Conservation (phyloP, 2,888 invertebrate species). For the Drosophila incognita region DNA sequence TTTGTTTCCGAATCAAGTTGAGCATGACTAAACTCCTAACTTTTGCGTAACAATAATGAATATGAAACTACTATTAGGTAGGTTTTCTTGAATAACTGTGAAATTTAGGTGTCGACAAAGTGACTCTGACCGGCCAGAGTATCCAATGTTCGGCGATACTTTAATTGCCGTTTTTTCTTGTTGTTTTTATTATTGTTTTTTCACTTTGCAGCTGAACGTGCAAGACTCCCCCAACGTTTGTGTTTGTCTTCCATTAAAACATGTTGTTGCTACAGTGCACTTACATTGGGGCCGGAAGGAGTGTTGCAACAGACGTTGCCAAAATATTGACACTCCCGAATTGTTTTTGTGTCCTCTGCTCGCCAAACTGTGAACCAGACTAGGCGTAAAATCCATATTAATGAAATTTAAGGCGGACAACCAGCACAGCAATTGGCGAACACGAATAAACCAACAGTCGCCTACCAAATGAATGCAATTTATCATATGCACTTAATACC, state of each 20-base stretch:
- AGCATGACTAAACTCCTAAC: not conserved
- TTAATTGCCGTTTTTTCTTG: conserved; percentile 17
- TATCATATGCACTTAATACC: conserved; percentile 12
- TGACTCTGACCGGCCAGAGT: not conserved
- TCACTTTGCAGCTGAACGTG: conserved; percentile 14
- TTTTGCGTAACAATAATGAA: not conserved
- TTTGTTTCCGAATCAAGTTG: not conserved
- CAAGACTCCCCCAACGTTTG: conserved; percentile 9
- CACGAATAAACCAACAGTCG: conserved; percentile 13
- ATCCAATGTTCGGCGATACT: not conserved
- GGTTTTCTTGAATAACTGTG: not conserved
- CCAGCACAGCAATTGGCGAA: conserved; percentile 14
- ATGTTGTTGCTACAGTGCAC: conserved; percentile 43
- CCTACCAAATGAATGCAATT: conserved; percentile 41
- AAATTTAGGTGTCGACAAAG: not conserved
- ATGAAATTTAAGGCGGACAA: conserved; percentile 55
- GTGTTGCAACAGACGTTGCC: conserved; percentile 40
- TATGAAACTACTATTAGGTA: not conserved
- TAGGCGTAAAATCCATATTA: conserved; percentile 48
- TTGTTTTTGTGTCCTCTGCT: conserved; percentile 33
- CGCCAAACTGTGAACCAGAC: conserved; percentile 27
- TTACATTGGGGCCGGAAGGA: conserved; percentile 18
- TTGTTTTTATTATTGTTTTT: conserved; percentile 33
- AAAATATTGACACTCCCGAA: conserved; percentile 63
- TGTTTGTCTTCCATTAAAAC: conserved; percentile 65